Conservation (phyloP, 1,140 invertebrate species). For the Papilio polytes region DNA sequence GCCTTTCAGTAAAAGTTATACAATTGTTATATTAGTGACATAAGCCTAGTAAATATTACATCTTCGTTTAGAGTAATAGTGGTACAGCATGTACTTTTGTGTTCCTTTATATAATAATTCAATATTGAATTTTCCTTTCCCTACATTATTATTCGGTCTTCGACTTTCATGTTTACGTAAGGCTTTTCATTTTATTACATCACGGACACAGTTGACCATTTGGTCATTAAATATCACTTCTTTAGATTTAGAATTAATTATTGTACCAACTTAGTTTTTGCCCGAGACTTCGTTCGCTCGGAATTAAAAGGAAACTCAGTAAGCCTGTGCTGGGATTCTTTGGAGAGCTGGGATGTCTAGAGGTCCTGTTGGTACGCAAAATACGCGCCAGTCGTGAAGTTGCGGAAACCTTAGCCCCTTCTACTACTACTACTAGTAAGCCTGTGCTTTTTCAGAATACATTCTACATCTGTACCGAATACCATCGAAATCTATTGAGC, state of each 20-base stretch:
- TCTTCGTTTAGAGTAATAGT: background rate
- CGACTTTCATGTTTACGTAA: conserved; percentile 50
- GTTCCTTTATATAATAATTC: conserved; percentile 13
- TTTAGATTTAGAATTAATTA: background rate
- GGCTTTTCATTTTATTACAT: conserved; percentile 44
- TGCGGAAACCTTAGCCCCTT: no score
- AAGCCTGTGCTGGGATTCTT: no score
- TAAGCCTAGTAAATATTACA: background rate
- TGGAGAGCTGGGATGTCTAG: no score
- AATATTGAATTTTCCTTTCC: conserved; percentile 23
- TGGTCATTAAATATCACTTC: conserved; percentile 37
- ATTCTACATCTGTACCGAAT: no score
- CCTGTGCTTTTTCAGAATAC: no score
- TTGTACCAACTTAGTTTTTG: background rate
- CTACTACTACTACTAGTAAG: no score
- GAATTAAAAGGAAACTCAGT: no score
- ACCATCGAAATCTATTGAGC: no score
- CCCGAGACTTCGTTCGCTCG: no score
- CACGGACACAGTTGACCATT: conserved; percentile 36
- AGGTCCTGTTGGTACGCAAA: no score
- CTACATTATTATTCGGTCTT: conserved; percentile 6
- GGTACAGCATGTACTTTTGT: background rate
- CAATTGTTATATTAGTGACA: background rate
- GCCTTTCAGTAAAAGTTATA: background rate
- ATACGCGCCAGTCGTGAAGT: no score